Evolutionary conservation across 2,888 invertebrate species (phyloP).

Genomic region (Selenia dentaria): DNA sequence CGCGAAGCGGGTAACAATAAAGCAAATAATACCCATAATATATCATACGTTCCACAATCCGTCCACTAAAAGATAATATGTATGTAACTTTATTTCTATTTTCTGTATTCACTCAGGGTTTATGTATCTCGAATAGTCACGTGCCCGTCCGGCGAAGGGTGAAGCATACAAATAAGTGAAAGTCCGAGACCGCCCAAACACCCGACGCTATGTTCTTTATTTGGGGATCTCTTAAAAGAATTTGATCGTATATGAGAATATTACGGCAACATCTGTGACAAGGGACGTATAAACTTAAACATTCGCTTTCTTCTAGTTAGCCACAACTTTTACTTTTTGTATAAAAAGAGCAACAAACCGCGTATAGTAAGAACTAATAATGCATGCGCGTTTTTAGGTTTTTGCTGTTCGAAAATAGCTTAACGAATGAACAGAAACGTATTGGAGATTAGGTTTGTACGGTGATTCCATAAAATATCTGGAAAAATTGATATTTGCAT

Average conservation of each 20-base stretch:
- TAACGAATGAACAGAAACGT: no score
- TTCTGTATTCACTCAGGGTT: constrained; percentile 84
- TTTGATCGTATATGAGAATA: constrained; percentile 83
- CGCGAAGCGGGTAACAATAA: constrained; percentile 44
- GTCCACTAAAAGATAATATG: constrained; percentile 80
- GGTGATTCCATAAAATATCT: constrained; percentile 1
- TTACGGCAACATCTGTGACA: constrained; percentile 82
- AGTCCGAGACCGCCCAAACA: constrained; percentile 79
- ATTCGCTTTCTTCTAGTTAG: constrained; percentile 46
- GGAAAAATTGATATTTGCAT: constrained; percentile 10
- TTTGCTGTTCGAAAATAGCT: no score
- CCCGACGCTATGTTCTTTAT: constrained; percentile 81
- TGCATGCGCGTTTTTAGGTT: no score
- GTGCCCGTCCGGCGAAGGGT: constrained; percentile 77
- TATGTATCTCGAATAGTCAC: constrained; percentile 85
- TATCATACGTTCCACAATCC: constrained; percentile 61
- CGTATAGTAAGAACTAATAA: no score
- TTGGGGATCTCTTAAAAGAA: constrained; percentile 82
- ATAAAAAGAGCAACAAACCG: no score
- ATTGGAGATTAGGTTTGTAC: no score
- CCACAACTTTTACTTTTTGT: constrained; percentile 25
- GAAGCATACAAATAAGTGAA: constrained; percentile 83
- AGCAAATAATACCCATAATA: constrained; percentile 48
- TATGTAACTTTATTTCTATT: constrained; percentile 84
- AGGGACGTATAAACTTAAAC: constrained; percentile 80